Conservation (phyloP, 2,797 vertebrate genomes). For the Natrix natrix region DNA sequence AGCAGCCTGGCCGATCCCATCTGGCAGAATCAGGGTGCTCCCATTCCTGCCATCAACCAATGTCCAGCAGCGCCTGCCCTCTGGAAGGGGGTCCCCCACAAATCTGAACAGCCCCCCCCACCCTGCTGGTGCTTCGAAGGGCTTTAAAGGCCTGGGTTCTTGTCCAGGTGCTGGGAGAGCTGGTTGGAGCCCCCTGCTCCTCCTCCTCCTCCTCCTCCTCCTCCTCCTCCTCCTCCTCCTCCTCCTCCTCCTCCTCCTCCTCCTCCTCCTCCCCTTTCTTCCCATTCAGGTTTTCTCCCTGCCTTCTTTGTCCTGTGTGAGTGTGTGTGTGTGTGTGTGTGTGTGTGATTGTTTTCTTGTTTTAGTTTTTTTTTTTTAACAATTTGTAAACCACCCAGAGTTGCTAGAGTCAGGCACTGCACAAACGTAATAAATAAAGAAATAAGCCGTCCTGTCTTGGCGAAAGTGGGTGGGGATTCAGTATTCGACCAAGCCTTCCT, state of each 20-base stretch:
- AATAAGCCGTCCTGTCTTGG: neutral
- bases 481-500: neutral
- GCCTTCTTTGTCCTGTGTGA: too few relatives aligned
- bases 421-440: neutral
- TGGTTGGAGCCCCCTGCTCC: neutral
- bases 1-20: neutral
- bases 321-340: too few relatives aligned
- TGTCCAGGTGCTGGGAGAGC: neutral
- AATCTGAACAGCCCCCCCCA: neutral
- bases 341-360: neutral
- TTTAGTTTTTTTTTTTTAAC: neutral
- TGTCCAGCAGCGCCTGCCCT: neutral
- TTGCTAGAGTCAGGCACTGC: neutral
- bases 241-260: too few relatives aligned
- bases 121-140: neutral
- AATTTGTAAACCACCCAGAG: neutral
- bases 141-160: neutral
- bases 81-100: neutral
- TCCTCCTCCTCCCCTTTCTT: too few relatives aligned
- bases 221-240: too few relatives aligned
- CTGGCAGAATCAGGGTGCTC: neutral
- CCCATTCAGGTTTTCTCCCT: too few relatives aligned
- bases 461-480: neutral
- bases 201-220: too few relatives aligned
- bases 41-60: neutral